A percentile compares a stretch with the other conserved stretches of the same genome.
Evolutionary conservation across 2,797 vertebrate species (phyloP).

Genomic region (Argentina silus): DNA sequence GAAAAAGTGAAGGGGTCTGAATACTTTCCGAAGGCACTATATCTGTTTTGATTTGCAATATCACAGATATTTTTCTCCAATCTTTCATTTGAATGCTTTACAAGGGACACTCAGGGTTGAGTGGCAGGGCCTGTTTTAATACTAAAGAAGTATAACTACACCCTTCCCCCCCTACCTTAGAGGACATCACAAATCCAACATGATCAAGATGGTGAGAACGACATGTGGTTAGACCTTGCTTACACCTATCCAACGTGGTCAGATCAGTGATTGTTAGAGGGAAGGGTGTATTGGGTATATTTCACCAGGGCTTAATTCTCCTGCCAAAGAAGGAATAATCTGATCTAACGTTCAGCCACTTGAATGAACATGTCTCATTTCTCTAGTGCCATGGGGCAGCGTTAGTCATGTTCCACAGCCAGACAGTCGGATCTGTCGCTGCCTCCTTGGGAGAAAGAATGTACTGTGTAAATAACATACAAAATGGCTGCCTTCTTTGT

Average conservation of each 20-base stretch:
- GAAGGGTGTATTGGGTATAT: background rate
- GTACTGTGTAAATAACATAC: constrained; percentile 3
- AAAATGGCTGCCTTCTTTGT: background rate
- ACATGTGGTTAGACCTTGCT: background rate
- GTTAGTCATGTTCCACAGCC: background rate
- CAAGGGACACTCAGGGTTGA: background rate
- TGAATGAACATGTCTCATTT: background rate
- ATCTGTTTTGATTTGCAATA: background rate
- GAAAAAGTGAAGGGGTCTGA: no score
- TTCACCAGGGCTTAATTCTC: background rate
- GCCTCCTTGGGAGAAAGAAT: background rate
- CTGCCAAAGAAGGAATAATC: background rate
- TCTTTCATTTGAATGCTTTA: background rate
- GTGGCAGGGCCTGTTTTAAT: background rate
- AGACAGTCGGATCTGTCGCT: background rate
- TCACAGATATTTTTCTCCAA: background rate
- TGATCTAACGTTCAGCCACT: background rate
- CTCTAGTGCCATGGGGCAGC: background rate
- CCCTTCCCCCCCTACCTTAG: background rate
- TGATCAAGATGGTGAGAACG: background rate
- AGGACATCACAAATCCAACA: background rate
- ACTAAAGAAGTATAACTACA: no score
- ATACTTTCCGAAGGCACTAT: background rate
- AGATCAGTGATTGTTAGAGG: background rate
- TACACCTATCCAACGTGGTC: background rate